Base-by-base conservation (phyloP, 35 echinoderm and acorn worm genomes). In the Diadema setosum region DNA sequence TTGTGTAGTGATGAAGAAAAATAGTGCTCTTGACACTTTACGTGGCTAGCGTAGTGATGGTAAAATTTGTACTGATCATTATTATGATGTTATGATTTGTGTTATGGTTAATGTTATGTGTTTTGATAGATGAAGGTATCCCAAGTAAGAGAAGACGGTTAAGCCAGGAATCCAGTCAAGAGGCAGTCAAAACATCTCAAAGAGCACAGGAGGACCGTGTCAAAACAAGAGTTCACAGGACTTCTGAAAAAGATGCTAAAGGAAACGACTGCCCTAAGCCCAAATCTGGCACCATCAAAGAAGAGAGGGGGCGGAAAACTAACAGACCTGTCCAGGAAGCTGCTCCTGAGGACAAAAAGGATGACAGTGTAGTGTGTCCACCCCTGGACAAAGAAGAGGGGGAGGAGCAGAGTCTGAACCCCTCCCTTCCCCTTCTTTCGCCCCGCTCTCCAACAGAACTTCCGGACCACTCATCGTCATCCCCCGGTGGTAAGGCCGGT, bases 61-160 rank as follows among this genome's bases (percentile, higher is more conserved):
- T n/a, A n/a, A n/a, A n/a, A n/a, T n/a, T n/a, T n/a, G n/a, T n/a
- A n/a, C n/a, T n/a, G n/a, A n/a, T n/a, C n/a, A n/a, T n/a, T n/a
- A n/a, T n/a, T n/a, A n/a, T n/a, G n/a, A n/a, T n/a, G n/a, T n/a
- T n/a, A n/a, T n/a, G n/a, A n/a, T n/a, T n/a, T n/a, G n/a, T n/a
- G n/a, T n/a, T n/a, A n/a, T n/a, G n/a, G n/a, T n/a, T n/a, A n/a
- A n/a, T n/a, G n/a, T n/a, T n/a, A n/a, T n/a, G n/a, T n/a, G n/a
- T n/a, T n/a, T 55, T 78, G 11, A 31, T 44, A 78, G 73, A 78
- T 39, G 73, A 78, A 12, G 44, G 73, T 44, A 78, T 78, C 29
- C 73, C 73, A 78, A 78, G 73, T 36, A 78, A 78, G 73, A 78
- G 73, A 41, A 26, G 73, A 18, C 33, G 73, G 8, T 41, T 78